phyloP scores from a whole-genome alignment of 1,140 invertebrate genomes.

The Meloidogyne chitwoodi region DNA sequence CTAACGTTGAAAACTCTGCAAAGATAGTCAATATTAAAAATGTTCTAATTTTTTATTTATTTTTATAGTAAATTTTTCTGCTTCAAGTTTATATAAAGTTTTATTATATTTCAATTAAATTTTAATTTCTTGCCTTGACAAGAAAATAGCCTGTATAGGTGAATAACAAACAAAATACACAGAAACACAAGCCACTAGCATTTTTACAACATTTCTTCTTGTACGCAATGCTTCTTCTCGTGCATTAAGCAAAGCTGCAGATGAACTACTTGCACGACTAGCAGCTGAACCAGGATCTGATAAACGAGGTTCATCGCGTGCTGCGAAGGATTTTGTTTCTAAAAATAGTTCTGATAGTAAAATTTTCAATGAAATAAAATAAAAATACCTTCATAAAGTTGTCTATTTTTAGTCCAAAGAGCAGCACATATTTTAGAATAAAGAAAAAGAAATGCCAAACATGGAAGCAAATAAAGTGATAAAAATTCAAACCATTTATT shows the following conservation, averaged over 20 bases:
- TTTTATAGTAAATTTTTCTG: background rate
- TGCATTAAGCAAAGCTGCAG: background rate
- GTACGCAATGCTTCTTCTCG: conserved; percentile 44
- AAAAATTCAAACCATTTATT: conserved; percentile 45
- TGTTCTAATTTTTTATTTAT: too few relatives aligned
- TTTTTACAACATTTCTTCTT: conserved; percentile 54
- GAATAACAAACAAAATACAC: conserved; percentile 59
- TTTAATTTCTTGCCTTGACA: conserved; percentile 44
- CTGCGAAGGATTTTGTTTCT: background rate
- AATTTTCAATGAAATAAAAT: background rate
- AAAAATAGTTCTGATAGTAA: background rate
- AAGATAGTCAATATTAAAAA: too few relatives aligned
- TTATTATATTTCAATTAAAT: conserved; percentile 5
- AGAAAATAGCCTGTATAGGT: conserved; percentile 57
- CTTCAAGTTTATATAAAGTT: background rate
- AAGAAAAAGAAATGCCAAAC: conserved; percentile 48
- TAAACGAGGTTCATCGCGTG: background rate
- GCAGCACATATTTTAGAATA: conserved; percentile 47
- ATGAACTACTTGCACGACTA: background rate
- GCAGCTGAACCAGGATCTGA: background rate
- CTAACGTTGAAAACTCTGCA: conserved; percentile 26
- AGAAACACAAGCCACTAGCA: conserved; percentile 58
- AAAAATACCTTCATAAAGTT: conserved; percentile 41
- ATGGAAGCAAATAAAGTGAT: conserved; percentile 48
- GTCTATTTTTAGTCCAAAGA: conserved; percentile 54